These are phyloP conservation scores for Elymnias hypermnestra DNA, from an alignment of 1,140 invertebrate species.

Conservation along the genomic window DNA sequence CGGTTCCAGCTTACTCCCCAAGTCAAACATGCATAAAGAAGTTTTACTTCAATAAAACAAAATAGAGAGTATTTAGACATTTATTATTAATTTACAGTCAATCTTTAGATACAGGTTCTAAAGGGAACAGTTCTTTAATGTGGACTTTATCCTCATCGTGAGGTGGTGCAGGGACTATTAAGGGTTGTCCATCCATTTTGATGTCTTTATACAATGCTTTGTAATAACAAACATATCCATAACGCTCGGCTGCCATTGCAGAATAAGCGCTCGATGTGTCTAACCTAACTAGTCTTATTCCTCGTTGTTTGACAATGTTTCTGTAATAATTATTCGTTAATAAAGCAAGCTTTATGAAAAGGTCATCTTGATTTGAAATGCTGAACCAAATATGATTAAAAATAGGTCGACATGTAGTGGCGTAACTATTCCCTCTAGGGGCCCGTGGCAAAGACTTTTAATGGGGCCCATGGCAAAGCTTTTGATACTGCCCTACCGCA, in stretches of 20 bases:
- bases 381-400: too few species aligned
- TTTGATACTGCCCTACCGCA: too few species aligned
- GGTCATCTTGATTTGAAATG: too few species aligned
- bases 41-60: too few species aligned
- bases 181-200: conserved; percentile 76
- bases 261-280: conserved; percentile 85
- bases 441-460: too few species aligned
- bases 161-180: conserved; percentile 78
- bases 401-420: too few species aligned
- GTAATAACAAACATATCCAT: conserved; percentile 82
- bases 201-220: conserved; percentile 80
- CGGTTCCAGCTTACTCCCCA: too few species aligned
- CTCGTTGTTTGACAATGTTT: conserved; percentile 72
- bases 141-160: conserved; percentile 75
- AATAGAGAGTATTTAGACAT: too few species aligned
- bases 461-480: too few species aligned
- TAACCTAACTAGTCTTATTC: conserved; percentile 68
- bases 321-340: conserved; percentile 29
- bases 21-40: too few species aligned
- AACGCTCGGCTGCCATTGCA: conserved; percentile 80
- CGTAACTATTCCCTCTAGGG: too few species aligned
- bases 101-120: conserved; percentile 4
- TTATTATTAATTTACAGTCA: conserved; percentile 2
- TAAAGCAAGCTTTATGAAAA: too few species aligned
- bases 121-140: conserved; percentile 39